Evolutionary conservation across 2,113 vertebrate species (phyloP).

Genomic region (Leucopsar rothschildi): DNA sequence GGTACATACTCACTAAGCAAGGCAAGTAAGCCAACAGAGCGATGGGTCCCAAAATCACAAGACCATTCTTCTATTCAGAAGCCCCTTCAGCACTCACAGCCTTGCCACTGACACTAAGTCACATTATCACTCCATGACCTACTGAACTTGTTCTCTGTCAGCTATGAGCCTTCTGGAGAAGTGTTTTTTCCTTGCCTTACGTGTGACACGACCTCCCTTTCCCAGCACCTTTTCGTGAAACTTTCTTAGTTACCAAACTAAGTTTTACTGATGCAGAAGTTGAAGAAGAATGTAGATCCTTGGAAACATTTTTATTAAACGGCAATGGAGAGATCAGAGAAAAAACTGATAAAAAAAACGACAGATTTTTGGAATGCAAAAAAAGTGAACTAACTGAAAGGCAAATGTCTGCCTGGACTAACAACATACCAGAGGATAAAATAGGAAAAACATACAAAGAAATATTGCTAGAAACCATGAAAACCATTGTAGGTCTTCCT

Average conservation of each 20-base stretch:
- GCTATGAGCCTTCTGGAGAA: not conserved
- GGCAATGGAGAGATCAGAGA: not conserved
- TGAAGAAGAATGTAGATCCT: not conserved
- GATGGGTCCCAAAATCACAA: not conserved
- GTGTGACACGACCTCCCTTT: fast-evolving
- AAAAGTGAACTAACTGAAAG: not conserved
- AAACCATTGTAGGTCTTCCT: not conserved
- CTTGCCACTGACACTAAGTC: not conserved
- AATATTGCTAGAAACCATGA: not conserved
- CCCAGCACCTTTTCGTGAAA: not conserved
- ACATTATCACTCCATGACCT: not conserved
- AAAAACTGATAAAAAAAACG: not conserved
- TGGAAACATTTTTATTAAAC: not conserved
- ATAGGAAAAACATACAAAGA: not conserved
- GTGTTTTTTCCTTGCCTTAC: not conserved
- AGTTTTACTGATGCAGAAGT: not conserved
- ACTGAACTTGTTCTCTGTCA: not conserved
- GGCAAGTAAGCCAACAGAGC: not conserved
- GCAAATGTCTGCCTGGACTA: not conserved
- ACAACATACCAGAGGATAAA: not conserved
- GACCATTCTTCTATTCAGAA: not conserved
- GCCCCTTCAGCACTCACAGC: not conserved
- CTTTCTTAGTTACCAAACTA: not conserved
- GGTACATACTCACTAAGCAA: not conserved
- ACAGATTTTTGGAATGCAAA: fast-evolving